Percentiles rank a stretch among this genome's conserved stretches.
phyloP scores from a whole-genome alignment of 2,888 invertebrate species.

The Trachelus troglodyta region DNA sequence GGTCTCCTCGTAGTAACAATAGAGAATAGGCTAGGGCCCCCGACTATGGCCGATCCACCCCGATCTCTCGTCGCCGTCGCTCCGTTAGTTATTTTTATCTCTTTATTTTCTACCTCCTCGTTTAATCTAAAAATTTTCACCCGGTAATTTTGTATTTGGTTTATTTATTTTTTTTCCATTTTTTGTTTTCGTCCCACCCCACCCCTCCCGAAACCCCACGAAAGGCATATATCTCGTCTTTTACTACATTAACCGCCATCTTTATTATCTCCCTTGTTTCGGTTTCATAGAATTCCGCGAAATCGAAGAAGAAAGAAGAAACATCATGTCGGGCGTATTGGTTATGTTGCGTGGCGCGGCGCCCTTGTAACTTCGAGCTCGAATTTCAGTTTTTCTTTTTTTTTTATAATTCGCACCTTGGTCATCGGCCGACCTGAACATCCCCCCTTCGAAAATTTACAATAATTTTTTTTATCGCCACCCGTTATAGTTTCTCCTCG shows the following conservation, averaged over 20 bases:
- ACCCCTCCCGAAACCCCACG: not conserved
- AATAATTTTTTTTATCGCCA: conserved; percentile 41
- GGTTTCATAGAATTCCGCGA: not conserved
- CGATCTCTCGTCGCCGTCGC: conserved; percentile 11
- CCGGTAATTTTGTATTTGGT: conserved; percentile 1
- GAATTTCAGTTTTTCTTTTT: conserved; percentile 26
- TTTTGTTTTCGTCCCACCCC: not conserved
- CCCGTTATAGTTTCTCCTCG: conserved; percentile 25
- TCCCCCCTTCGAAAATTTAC: conserved; percentile 47
- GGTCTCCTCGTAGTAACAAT: not conserved
- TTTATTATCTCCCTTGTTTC: not conserved
- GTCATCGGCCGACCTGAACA: conserved; percentile 59
- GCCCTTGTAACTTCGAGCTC: conserved; percentile 48
- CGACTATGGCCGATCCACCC: not conserved
- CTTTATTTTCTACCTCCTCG: conserved; percentile 2
- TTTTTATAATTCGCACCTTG: conserved; percentile 43
- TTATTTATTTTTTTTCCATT: not conserved
- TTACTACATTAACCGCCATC: not conserved
- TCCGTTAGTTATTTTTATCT: conserved; percentile 16
- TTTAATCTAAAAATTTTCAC: conserved; percentile 13
- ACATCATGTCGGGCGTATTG: not conserved
- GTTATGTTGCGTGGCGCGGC: not conserved
- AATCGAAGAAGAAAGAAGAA: not conserved
- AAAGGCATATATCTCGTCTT: not conserved
- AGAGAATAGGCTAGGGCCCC: not conserved